phyloP scores from a whole-genome alignment of 2,113 vertebrate species.

The Accipiter virgatus region DNA sequence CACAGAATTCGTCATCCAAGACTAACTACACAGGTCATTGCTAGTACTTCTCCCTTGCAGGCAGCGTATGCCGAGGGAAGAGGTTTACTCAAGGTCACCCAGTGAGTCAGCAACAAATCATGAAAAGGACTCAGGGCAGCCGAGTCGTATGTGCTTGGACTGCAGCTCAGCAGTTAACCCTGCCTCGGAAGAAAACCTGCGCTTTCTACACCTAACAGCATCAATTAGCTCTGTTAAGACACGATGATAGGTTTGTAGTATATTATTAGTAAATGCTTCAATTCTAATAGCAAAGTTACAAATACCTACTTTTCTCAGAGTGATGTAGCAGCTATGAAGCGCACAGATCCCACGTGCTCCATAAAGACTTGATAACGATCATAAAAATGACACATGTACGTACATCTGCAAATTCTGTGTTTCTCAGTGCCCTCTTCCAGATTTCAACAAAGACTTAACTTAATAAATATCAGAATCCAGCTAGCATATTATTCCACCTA shows the following conservation, averaged over 20 bases:
- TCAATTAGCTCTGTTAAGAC: not conserved
- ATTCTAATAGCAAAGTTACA: not conserved
- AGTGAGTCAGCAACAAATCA: not conserved
- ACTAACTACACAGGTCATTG: not conserved
- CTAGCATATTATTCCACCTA: not conserved
- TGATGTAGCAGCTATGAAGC: not conserved
- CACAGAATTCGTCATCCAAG: not conserved
- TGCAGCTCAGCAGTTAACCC: not conserved
- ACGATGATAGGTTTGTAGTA: not conserved
- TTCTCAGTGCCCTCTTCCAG: not conserved
- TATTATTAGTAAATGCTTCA: not conserved
- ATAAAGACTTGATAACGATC: not conserved
- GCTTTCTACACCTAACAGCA: rapidly evolving
- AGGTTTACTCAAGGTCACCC: not conserved
- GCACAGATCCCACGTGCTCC: rapidly evolving
- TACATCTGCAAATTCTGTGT: not conserved
- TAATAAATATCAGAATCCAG: constrained; percentile 16
- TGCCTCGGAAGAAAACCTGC: rapidly evolving
- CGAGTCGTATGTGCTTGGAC: rapidly evolving
- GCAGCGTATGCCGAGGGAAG: not conserved
- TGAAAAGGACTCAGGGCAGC: not conserved
- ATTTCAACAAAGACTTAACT: not conserved
- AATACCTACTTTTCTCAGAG: not conserved
- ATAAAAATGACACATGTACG: not conserved
- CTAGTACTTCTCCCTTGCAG: not conserved